These are phyloP conservation scores for Chinchilla lanigera DNA, from an alignment of 2,113 vertebrate genomes.

Conservation along the genomic window DNA sequence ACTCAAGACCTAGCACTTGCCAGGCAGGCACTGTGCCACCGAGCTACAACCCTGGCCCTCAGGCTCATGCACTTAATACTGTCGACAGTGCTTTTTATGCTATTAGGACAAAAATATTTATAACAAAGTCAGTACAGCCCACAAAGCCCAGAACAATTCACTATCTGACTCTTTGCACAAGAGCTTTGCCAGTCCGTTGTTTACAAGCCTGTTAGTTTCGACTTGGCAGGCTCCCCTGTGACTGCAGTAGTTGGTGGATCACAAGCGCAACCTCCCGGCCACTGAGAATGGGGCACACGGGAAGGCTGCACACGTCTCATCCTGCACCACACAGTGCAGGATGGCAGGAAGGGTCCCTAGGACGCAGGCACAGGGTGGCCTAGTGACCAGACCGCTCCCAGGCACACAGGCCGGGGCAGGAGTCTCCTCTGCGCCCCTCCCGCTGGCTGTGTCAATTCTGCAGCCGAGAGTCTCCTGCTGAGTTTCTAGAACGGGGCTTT, in stretches of 20 bases:
- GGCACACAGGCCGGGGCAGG: accelerated
- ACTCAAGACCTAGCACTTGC: too few species aligned
- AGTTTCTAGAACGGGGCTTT: not conserved
- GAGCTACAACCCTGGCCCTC: too few species aligned
- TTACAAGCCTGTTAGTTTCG: not conserved
- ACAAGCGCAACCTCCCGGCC: accelerated
- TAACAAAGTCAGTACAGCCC: not conserved
- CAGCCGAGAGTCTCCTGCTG: accelerated
- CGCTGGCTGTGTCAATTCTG: accelerated
- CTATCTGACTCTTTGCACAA: not conserved
- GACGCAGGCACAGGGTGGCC: not conserved
- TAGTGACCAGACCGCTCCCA: not conserved
- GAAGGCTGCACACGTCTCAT: not conserved
- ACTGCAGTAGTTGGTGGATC: not conserved
- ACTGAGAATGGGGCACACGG: too few species aligned
- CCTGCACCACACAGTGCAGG: not conserved
- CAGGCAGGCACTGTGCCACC: too few species aligned
- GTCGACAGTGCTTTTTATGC: not conserved
- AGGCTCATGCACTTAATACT: not conserved
- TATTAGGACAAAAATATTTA: not conserved
- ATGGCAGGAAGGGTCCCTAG: not conserved
- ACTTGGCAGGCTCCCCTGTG: not conserved
- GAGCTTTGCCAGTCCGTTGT: not conserved
- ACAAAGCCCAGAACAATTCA: not conserved
- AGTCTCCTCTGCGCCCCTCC: not conserved